A percentile compares a stretch with the other conserved stretches of the same genome.
These are phyloP conservation scores for Nothocercus nigrocapillus DNA, from an alignment of 2,113 vertebrate genomes.

Conservation along the genomic window DNA sequence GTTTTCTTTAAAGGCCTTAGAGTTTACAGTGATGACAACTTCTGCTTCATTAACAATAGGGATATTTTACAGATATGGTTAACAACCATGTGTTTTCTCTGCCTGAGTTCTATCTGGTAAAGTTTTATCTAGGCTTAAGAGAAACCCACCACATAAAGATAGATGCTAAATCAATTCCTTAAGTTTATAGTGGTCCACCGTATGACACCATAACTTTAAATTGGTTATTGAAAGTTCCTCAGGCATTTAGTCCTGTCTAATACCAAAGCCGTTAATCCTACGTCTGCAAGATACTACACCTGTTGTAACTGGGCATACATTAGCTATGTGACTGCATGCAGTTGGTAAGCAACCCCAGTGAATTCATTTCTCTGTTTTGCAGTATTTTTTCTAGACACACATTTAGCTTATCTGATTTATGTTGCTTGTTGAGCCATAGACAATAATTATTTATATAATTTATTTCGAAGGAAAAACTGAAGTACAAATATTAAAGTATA, in stretches of 20 bases:
- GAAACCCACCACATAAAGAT: background rate
- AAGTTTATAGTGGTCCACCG: slow-evolving; percentile 48
- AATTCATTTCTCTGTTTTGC: background rate
- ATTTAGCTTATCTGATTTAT: background rate
- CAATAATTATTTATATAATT: background rate
- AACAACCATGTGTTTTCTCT: background rate
- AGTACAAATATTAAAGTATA: background rate
- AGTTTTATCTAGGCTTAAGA: background rate
- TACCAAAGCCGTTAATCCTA: background rate
- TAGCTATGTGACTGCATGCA: background rate
- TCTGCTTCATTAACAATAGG: background rate
- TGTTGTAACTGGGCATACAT: background rate
- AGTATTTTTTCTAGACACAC: background rate
- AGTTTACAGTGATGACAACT: background rate
- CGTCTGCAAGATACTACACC: background rate
- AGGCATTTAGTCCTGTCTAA: slow-evolving; percentile 3
- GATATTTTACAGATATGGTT: background rate
- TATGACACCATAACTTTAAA: background rate
- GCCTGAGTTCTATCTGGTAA: background rate
- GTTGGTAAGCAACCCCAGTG: background rate
- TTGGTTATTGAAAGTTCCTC: slow-evolving; percentile 28
- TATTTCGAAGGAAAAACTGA: background rate
- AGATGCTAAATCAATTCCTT: background rate
- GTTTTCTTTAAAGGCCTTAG: background rate
- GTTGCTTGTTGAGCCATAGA: background rate